A percentile compares a stretch with the other conserved stretches of the same genome.
Conservation (phyloP, 2,888 invertebrate genomes). For the Tanypteryx hageni region DNA sequence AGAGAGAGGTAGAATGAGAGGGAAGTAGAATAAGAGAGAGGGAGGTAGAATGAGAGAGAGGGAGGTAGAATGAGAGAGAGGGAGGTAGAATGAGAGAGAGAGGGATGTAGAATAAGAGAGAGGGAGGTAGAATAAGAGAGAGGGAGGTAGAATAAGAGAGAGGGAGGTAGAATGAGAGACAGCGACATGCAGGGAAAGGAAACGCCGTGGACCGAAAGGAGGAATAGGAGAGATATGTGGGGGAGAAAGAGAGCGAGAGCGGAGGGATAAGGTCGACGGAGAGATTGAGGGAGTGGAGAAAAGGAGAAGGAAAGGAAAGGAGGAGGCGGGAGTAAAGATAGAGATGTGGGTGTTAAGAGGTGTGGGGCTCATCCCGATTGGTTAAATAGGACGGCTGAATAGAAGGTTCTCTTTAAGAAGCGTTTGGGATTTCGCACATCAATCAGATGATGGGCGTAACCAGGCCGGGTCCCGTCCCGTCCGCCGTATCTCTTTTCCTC, state of each 20-base stretch:
- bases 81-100: background rate
- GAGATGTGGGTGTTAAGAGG: background rate
- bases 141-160: background rate
- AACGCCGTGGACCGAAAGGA: too few relatives aligned
- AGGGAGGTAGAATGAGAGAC: too few relatives aligned
- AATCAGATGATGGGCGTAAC: slow-evolving; percentile 56
- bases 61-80: background rate
- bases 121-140: too few relatives aligned
- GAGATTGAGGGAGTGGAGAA: background rate
- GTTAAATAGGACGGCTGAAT: slow-evolving; percentile 9
- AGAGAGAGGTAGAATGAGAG: too few relatives aligned
- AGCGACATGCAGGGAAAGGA: too few relatives aligned
- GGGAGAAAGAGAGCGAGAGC: background rate
- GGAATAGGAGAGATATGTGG: background rate
- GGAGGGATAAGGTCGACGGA: background rate
- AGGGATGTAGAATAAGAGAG: background rate
- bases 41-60: background rate
- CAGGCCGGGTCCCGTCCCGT: background rate
- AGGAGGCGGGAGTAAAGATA: background rate
- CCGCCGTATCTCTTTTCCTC: background rate
- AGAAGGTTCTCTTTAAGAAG: slow-evolving; percentile 24
- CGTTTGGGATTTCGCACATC: slow-evolving; percentile 55
- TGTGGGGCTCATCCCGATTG: background rate
- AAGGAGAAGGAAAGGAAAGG: background rate
- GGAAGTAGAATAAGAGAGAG: too few relatives aligned